These are phyloP conservation scores for Aplodontia rufa DNA, from an alignment of 2,113 vertebrate species.

Conservation along the genomic window DNA sequence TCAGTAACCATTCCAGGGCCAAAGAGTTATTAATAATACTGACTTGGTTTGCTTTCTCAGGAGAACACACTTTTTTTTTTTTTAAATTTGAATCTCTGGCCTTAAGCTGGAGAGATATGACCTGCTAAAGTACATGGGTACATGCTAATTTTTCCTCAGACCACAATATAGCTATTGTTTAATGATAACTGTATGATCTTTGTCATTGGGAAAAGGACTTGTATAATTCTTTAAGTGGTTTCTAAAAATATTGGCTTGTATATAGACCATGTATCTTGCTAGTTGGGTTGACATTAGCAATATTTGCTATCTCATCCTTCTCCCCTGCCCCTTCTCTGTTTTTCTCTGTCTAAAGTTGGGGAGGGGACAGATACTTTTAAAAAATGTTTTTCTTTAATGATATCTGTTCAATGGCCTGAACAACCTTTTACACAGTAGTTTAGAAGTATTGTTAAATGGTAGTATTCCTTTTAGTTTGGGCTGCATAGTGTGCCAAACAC, in stretches of 20 bases:
- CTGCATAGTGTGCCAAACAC: neutral
- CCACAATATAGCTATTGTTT: conserved; percentile 12
- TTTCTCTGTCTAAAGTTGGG: neutral
- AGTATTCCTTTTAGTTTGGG: neutral
- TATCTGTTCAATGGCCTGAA: neutral
- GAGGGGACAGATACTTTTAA: neutral
- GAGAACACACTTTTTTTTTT: neutral
- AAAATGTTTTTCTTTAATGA: conserved; percentile 7
- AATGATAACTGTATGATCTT: neutral
- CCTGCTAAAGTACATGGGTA: neutral
- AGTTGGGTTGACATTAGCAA: neutral
- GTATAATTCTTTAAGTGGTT: neutral
- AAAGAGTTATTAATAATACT: conserved; percentile 52
- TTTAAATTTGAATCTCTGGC: conserved; percentile 7
- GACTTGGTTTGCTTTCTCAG: conserved; percentile 14
- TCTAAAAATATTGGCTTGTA: neutral
- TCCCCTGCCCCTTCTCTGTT: neutral
- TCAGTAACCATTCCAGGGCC: conserved; percentile 3
- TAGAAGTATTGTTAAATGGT: neutral
- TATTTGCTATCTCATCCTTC: neutral
- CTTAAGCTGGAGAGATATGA: neutral
- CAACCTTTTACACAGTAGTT: conserved; percentile 15
- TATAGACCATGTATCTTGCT: neutral
- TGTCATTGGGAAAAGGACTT: neutral
- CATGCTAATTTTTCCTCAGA: conserved; percentile 13